Conservation (phyloP, 2,888 invertebrate species). For the Tinea pellionella region DNA sequence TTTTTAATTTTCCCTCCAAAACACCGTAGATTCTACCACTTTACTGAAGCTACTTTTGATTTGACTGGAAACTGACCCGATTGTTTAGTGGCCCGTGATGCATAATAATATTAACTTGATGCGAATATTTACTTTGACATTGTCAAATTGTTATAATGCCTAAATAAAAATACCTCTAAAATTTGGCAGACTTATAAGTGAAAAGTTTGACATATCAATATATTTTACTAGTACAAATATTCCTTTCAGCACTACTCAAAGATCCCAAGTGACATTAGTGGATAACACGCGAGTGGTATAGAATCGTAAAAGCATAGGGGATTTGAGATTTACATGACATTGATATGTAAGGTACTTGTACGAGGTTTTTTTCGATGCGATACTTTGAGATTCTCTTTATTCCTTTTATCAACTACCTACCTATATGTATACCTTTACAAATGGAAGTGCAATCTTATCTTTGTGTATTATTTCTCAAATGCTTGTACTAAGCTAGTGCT, state of each 20-base stretch:
- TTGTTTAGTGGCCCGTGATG: too few species aligned
- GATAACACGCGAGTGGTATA: slow-evolving; percentile 57
- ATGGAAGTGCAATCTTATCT: too few species aligned
- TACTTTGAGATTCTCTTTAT: not conserved
- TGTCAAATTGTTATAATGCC: too few species aligned
- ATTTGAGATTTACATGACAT: slow-evolving; percentile 58
- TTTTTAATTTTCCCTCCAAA: too few species aligned
- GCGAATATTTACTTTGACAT: too few species aligned
- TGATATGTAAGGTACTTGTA: slow-evolving; percentile 39
- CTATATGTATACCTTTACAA: not conserved
- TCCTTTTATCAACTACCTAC: not conserved
- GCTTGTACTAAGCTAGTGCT: too few species aligned
- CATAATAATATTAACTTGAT: too few species aligned
- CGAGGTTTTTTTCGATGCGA: slow-evolving; percentile 38
- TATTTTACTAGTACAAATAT: slow-evolving; percentile 29
- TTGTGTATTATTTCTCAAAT: too few species aligned
- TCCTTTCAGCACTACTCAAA: slow-evolving; percentile 64
- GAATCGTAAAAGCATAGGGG: slow-evolving; percentile 64
- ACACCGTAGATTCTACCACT: too few species aligned
- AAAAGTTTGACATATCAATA: slow-evolving; percentile 3
- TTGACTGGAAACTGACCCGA: too few species aligned
- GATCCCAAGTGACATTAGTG: slow-evolving; percentile 61
- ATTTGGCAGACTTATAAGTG: not conserved
- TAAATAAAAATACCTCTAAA: too few species aligned
- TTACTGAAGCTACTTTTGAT: too few species aligned